These are phyloP conservation scores for Ascidia mentula DNA, from an alignment of 23 tunicate species.

Conservation along the genomic window DNA sequence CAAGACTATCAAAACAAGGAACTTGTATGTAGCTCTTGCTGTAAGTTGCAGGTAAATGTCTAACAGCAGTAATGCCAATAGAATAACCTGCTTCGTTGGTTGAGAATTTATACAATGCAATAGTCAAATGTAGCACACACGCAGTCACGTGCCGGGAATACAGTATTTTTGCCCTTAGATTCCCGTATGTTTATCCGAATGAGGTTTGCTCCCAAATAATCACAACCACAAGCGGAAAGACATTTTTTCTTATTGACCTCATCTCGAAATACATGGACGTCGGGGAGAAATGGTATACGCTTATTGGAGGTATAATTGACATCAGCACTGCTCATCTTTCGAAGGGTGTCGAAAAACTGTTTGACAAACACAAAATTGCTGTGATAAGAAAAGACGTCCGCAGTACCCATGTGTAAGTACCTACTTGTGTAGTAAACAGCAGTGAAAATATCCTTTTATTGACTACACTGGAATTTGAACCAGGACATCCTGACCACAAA, in stretches of 20 bases:
- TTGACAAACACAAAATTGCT: constrained; percentile 13
- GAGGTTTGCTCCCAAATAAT: background rate
- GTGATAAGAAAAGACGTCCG: background rate
- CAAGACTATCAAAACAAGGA: background rate
- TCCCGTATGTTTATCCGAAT: background rate
- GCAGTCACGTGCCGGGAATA: too few relatives aligned
- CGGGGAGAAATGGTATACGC: constrained; percentile 12
- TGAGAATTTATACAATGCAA: too few relatives aligned
- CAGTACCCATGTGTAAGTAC: background rate
- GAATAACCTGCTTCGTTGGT: too few relatives aligned
- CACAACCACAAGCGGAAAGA: background rate
- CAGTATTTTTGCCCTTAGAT: too few relatives aligned
- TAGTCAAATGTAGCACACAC: too few relatives aligned
- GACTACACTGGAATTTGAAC: too few relatives aligned
- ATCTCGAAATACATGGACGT: constrained; percentile 3
- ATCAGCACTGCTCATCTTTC: background rate
- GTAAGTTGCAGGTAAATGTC: constrained; percentile 18
- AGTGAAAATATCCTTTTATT: too few relatives aligned
- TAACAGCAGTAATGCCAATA: too few relatives aligned
- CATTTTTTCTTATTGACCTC: background rate
- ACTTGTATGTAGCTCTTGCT: background rate
- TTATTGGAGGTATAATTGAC: constrained; percentile 27
- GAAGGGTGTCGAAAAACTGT: background rate
- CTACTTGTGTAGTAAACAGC: too few relatives aligned
- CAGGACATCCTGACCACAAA: too few relatives aligned